phyloP scores from a whole-genome alignment of 2,113 vertebrate genomes.

The Geococcyx californianus region DNA sequence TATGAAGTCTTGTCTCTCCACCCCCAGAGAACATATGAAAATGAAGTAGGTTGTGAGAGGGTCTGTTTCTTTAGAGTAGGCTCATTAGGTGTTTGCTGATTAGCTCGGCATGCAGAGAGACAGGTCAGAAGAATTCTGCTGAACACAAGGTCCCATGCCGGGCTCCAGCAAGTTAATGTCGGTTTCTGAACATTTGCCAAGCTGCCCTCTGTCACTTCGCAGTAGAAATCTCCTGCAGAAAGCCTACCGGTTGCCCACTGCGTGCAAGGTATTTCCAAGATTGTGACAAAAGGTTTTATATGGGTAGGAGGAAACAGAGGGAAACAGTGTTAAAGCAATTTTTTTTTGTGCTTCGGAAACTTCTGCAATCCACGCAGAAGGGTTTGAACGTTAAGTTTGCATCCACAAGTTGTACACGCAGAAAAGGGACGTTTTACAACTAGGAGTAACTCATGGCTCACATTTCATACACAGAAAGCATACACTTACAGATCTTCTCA shows the following conservation, averaged over 20 bases:
- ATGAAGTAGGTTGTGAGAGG: slow-evolving; percentile 85
- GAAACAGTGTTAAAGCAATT: not conserved
- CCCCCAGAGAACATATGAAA: slow-evolving; percentile 88
- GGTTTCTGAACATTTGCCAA: slow-evolving; percentile 89
- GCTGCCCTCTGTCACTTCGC: slow-evolving; percentile 87
- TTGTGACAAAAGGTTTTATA: slow-evolving; percentile 78
- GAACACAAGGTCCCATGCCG: slow-evolving; percentile 95
- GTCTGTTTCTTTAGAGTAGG: slow-evolving; percentile 90
- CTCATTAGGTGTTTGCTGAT: slow-evolving; percentile 99
- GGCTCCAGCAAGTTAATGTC: slow-evolving; percentile 88
- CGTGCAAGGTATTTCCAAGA: slow-evolving; percentile 76
- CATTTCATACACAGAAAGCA: not conserved
- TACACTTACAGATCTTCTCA: not conserved
- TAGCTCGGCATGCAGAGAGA: slow-evolving; percentile 84
- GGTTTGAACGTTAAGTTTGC: not conserved
- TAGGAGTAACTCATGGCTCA: not conserved
- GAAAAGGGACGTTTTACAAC: not conserved
- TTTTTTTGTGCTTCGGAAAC: not conserved
- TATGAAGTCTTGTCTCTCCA: slow-evolving; percentile 93
- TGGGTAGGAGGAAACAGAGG: not conserved
- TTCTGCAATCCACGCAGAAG: not conserved
- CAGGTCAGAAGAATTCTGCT: slow-evolving; percentile 97
- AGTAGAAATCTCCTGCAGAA: slow-evolving; percentile 77
- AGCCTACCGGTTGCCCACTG: slow-evolving; percentile 80
- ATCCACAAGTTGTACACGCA: not conserved